A percentile compares a stretch with the other conserved stretches of the same genome.
These are phyloP conservation scores for Hemaris fuciformis DNA, from an alignment of 2,888 invertebrate genomes.

Conservation along the genomic window DNA sequence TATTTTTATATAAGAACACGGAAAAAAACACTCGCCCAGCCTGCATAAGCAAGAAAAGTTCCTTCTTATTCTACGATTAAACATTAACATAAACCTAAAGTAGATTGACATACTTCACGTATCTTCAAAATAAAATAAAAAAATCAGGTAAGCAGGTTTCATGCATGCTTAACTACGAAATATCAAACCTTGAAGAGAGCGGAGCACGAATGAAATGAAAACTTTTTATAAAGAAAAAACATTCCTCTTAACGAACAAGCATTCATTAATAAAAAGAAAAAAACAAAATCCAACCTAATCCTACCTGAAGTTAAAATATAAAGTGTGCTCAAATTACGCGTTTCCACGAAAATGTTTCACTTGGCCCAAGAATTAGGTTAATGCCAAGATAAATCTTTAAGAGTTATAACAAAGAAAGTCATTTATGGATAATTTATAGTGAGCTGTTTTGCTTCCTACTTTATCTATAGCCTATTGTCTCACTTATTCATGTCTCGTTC, in stretches of 20 bases:
- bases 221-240: neutral
- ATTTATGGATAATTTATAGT: conserved; percentile 22
- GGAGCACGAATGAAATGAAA: neutral
- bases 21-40: no score
- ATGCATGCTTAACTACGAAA: neutral
- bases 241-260: neutral
- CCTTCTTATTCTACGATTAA: no score
- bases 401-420: conserved; percentile 25
- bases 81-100: no score
- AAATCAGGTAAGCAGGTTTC: neutral
- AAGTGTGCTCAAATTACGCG: conserved; percentile 26
- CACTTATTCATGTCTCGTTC: neutral
- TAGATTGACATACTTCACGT: no score
- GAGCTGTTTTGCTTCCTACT: neutral
- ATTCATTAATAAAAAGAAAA: conserved; percentile 19
- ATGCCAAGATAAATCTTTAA: conserved; percentile 36
- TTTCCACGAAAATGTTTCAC: conserved; percentile 35
- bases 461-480: neutral
- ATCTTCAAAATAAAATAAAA: neutral
- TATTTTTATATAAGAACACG: no score
- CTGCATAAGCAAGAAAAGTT: no score
- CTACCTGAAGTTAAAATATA: conserved; percentile 31
- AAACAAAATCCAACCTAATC: conserved; percentile 22
- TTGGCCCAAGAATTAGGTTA: conserved; percentile 37
- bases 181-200: neutral